Conservation (phyloP, 2,797 vertebrate genomes). For the Poecilia gillii region DNA sequence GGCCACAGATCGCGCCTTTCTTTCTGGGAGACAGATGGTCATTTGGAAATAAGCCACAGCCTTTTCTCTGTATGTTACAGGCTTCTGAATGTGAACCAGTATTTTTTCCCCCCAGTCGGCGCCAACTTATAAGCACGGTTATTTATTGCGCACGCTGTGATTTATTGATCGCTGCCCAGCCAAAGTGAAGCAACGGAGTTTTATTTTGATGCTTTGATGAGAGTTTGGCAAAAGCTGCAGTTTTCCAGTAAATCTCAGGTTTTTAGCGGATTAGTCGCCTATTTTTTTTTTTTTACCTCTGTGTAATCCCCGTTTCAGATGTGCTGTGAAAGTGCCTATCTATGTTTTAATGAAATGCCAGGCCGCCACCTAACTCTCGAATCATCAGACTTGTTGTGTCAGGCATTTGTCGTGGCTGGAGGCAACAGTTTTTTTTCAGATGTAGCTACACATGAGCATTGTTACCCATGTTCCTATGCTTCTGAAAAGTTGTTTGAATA, state of each 20-base stretch:
- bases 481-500: neutral
- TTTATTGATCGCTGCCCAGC: slow-evolving; percentile 25
- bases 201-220: slow-evolving; percentile 20
- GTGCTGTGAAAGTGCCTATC: slow-evolving; percentile 18
- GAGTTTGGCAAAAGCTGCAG: slow-evolving; percentile 18
- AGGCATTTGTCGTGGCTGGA: slow-evolving; percentile 48
- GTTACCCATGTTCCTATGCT: neutral
- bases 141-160: slow-evolving; percentile 22
- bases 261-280: slow-evolving; percentile 32
- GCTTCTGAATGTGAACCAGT: slow-evolving; percentile 6
- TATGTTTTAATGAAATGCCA: slow-evolving; percentile 24
- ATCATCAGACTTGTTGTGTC: slow-evolving; percentile 64
- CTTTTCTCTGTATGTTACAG: slow-evolving; percentile 44
- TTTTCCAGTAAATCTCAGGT: slow-evolving; percentile 27
- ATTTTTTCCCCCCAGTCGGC: neutral
- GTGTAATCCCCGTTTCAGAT: slow-evolving; percentile 18
- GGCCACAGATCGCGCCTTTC: slow-evolving; percentile 54
- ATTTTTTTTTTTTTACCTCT: neutral
- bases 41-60: slow-evolving; percentile 46
- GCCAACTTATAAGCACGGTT: slow-evolving; percentile 7
- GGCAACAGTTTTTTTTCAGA: slow-evolving; percentile 20
- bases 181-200: neutral
- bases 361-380: slow-evolving; percentile 41
- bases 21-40: slow-evolving; percentile 50
- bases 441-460: neutral